These are phyloP conservation scores for Schizopygopsis malacanthus DNA, from an alignment of 2,797 vertebrate genomes.

Conservation along the genomic window DNA sequence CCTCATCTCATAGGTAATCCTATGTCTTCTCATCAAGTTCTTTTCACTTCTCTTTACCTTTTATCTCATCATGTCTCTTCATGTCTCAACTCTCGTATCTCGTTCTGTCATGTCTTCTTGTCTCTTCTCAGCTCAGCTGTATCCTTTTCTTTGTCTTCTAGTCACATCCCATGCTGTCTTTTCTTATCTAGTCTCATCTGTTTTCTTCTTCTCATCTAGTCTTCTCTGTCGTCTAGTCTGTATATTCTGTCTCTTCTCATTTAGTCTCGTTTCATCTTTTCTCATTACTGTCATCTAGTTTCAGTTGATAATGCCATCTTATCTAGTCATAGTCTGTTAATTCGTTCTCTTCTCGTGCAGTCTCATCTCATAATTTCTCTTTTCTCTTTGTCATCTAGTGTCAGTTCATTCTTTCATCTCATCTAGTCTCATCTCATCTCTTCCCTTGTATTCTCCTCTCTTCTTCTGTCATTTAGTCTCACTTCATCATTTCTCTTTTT, in stretches of 20 bases:
- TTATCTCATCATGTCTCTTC: slow-evolving; percentile 5
- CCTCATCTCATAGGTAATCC: background rate
- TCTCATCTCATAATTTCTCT: background rate
- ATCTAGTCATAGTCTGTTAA: background rate
- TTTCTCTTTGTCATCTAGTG: background rate
- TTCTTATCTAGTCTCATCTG: background rate
- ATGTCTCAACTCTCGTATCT: background rate
- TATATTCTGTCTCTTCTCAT: background rate
- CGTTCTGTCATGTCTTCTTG: background rate
- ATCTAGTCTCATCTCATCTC: background rate
- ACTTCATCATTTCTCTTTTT: background rate
- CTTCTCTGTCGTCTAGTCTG: background rate
- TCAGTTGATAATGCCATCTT: background rate
- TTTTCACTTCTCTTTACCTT: background rate
- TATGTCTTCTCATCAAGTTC: background rate
- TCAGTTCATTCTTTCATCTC: background rate
- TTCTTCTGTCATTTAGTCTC: background rate
- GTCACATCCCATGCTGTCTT: background rate
- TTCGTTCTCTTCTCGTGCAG: background rate
- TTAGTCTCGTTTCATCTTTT: background rate
- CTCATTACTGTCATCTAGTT: background rate
- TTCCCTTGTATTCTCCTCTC: background rate
- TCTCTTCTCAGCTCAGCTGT: background rate
- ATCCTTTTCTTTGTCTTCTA: no score
- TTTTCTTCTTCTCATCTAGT: background rate